Evolutionary conservation across 2,113 vertebrate genomes (phyloP), one percentile per base, ranked within the genome.

Genomic region (Larimichthys polyactis): DNA sequence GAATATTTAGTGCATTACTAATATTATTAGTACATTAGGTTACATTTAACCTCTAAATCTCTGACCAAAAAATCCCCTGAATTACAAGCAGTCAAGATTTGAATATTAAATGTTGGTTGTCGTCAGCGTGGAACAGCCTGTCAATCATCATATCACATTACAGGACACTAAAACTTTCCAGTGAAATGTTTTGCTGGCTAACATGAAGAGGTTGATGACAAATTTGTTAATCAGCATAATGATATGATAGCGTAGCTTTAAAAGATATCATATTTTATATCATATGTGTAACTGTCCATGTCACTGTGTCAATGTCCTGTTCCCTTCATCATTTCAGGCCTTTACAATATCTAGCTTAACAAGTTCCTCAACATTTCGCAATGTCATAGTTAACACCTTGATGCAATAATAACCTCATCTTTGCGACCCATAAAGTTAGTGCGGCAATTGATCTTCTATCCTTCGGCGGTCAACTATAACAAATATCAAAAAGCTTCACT

Each of bases 161-260:
- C 63, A 77, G 46, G 32, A 85, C 79, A 85, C 32, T 16, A 4
- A 58, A 76, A 65, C 66, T 62, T 49, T 79, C 43, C 48, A n/a
- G 24, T 71, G 8, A 67, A 75, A 78, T 20, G 16, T 54, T 51
- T 43, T 7, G 52, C 58, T 59, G 52, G n/a, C 40, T 44, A 11
- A 75, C 51, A 48, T 20, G 24, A 70, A 43, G 15, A 52, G 48
- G 17, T 17, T 48, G 49, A 67, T 40, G 40, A 65, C 9, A 12
- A 1, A 29, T 36, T 4, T 67, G 36, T 62, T 70, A 4, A n/a
- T 55, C 46, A 77, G 49, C 6, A 44, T 15, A 15, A 78, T 64
- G n/a, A 73, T 57, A 40, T 36, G 48, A 71, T 55, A 48, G 44
- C 29, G 65, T 36, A 44, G 57, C 71, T n/a, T 58, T 65, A n/a